Evolutionary conservation across 2,113 vertebrate species (phyloP).

Genomic region (Rhipidura dahli): DNA sequence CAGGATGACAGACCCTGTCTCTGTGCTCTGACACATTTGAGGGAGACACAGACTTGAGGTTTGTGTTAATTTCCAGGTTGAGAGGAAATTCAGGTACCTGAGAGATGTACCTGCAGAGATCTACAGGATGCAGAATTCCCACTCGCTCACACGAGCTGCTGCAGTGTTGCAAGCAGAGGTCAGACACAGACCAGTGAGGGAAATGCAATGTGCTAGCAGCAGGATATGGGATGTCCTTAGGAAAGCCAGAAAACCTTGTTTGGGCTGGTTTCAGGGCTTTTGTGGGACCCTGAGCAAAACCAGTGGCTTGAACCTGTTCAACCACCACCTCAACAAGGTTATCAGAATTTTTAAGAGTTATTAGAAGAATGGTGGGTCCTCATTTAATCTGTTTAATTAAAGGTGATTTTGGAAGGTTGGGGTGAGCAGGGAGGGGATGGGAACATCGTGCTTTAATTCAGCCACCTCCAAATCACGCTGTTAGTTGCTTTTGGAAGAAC

Average conservation of each 20-base stretch:
- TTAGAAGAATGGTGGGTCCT: background rate
- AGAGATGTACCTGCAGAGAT: background rate
- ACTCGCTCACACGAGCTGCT: background rate
- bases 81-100: background rate
- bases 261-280: background rate
- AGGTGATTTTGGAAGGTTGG: background rate
- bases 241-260: background rate
- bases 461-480: background rate
- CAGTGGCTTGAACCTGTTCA: background rate
- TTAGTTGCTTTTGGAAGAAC: background rate
- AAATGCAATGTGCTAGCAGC: background rate
- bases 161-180: background rate
- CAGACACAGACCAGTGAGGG: background rate
- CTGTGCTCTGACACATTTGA: background rate
- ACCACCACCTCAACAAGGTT: background rate
- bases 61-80: background rate
- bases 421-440: background rate
- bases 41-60: background rate
- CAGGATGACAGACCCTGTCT: background rate
- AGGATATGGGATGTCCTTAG: background rate
- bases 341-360: background rate
- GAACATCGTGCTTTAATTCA: background rate
- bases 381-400: background rate
- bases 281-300: background rate
- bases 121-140: background rate